A percentile compares a stretch with the other conserved stretches of the same genome.
phyloP scores from a whole-genome alignment of 2,888 invertebrate genomes.

The Parapristionchus giblindavisi region DNA sequence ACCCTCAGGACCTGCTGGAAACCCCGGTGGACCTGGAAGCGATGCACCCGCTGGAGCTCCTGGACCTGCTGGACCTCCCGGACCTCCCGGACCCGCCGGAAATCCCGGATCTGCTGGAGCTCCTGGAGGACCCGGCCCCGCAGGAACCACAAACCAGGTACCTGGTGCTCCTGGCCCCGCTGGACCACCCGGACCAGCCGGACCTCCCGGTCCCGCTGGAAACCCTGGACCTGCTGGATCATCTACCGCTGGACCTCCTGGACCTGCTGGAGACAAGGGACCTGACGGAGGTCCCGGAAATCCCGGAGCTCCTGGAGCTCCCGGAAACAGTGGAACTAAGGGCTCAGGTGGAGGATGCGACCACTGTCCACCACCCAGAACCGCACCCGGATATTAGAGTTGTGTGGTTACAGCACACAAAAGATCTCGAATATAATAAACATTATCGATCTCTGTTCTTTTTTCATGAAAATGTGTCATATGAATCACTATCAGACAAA shows the following conservation, averaged over 20 bases:
- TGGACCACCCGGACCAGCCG: slow-evolving; percentile 28
- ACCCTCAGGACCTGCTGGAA: slow-evolving; percentile 19
- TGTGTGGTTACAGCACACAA: neutral
- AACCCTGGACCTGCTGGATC: slow-evolving; percentile 26
- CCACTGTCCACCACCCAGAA: slow-evolving; percentile 35
- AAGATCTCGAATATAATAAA: neutral
- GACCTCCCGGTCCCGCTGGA: slow-evolving; percentile 34
- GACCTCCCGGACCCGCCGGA: slow-evolving; percentile 35
- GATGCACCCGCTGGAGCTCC: slow-evolving; percentile 6
- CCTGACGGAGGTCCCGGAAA: slow-evolving; percentile 34
- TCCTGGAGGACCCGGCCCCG: slow-evolving; percentile 32
- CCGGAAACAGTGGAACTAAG: slow-evolving; percentile 23
- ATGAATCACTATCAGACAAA: too few species aligned
- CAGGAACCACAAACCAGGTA: slow-evolving; percentile 15
- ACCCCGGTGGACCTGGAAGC: slow-evolving; percentile 21
- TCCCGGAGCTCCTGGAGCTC: slow-evolving; percentile 5
- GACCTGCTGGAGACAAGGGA: slow-evolving; percentile 33
- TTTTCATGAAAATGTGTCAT: too few species aligned
- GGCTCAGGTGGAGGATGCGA: slow-evolving; percentile 35
- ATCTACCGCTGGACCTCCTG: slow-evolving; percentile 12
- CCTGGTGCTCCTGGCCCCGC: slow-evolving; percentile 33
- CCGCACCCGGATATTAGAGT: slow-evolving; percentile 26
- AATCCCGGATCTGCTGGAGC: slow-evolving; percentile 25
- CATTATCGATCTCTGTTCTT: neutral
- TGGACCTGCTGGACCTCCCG: slow-evolving; percentile 29